A percentile compares a stretch with the other conserved stretches of the same genome.
These are phyloP conservation scores for Chiridota heheva DNA, from an alignment of 35 echinoderm and acorn worm species.

Conservation along the genomic window DNA sequence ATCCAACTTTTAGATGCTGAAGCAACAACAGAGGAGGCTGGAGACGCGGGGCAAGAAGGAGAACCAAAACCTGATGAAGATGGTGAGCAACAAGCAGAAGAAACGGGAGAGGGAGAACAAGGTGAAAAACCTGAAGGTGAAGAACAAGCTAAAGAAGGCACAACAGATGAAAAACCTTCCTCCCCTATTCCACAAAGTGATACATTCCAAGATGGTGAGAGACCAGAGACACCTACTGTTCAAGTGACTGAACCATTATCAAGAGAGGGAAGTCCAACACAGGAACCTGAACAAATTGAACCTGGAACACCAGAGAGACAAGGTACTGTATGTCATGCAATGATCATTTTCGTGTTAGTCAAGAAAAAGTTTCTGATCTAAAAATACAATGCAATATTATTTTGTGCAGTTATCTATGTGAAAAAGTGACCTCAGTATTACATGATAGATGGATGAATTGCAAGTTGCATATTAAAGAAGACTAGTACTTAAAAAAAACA, in stretches of 20 bases:
- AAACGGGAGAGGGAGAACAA: neutral
- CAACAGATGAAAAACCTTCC: constrained; percentile 22
- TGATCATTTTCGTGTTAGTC: neutral
- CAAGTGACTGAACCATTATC: constrained; percentile 88
- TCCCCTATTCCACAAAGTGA: constrained; percentile 90
- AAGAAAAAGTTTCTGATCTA: neutral
- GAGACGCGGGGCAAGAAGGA: neutral
- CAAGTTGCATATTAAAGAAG: too few species aligned
- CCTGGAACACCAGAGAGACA: constrained; percentile 81
- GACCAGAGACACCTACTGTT: constrained; percentile 86
- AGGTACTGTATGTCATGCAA: too few species aligned
- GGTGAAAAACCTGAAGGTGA: constrained; percentile 17
- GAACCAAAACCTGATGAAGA: constrained; percentile 27
- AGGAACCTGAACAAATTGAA: constrained; percentile 59
- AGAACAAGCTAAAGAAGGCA: constrained; percentile 28
- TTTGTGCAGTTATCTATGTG: too few species aligned
- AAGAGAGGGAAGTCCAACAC: constrained; percentile 81
- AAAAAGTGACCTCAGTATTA: too few species aligned
- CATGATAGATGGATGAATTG: too few species aligned
- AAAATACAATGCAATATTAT: too few species aligned
- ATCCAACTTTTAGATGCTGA: neutral
- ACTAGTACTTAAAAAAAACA: too few species aligned
- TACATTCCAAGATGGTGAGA: constrained; percentile 97
- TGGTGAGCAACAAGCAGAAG: neutral
- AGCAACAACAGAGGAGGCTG: constrained; percentile 11